These are phyloP conservation scores for Drosophila arawakana DNA, from an alignment of 1,140 invertebrate genomes.

Conservation along the genomic window DNA sequence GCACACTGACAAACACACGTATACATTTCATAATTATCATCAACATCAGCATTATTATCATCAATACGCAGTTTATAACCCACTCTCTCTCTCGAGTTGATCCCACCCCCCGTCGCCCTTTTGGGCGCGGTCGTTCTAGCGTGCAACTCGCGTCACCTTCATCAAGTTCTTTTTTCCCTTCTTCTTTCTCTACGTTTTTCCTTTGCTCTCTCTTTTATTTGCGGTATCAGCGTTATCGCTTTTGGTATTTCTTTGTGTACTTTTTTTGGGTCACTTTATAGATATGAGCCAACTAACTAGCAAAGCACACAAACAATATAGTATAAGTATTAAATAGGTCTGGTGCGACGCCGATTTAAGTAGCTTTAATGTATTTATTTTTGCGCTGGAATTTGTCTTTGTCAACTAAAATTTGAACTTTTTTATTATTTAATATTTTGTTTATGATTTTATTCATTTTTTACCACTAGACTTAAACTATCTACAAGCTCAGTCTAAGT, in stretches of 20 bases:
- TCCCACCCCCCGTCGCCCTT: neutral
- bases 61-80: constrained; percentile 33
- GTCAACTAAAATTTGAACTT: neutral
- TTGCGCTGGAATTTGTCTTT: constrained; percentile 7
- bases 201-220: constrained; percentile 25
- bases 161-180: constrained; percentile 26
- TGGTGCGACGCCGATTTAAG: constrained; percentile 16
- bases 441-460: no score
- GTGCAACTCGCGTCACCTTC: constrained; percentile 33
- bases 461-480: no score
- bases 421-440: neutral
- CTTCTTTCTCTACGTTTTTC: neutral
- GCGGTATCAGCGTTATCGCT: constrained; percentile 42
- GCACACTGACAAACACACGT: neutral
- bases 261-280: constrained; percentile 22
- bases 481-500: no score
- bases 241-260: constrained; percentile 4
- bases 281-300: constrained; percentile 19
- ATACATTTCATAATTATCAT: constrained; percentile 14
- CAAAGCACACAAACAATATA: neutral
- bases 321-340: constrained; percentile 2
- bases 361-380: neutral
- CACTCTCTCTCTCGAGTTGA: neutral
- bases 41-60: constrained; percentile 27
- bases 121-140: constrained; percentile 42